Base-by-base conservation (phyloP, 2,797 vertebrate species). In the Meda fulgida region DNA sequence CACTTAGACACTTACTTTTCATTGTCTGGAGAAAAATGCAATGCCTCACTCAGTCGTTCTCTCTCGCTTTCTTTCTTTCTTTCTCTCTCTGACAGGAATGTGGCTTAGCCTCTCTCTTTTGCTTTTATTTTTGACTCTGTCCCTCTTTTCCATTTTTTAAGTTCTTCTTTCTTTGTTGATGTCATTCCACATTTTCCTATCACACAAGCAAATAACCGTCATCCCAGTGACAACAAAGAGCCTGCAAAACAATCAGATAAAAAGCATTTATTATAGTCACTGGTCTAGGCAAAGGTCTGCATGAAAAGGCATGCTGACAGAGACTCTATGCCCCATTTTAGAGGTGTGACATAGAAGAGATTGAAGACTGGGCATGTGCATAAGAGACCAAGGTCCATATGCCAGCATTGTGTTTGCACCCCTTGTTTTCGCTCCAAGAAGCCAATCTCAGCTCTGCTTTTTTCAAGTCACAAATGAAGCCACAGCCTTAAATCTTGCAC, bases 301-400 rank as follows among this genome's bases (percentile, higher is more conserved):
- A 80, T 91, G 91, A 91, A 90, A 92, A 90, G 83, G 88, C 84
- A 86, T 89, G 58, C 86, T 87, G 88, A 91, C 89, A 91, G 90
- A 92, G 92, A 86, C 72, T 66, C 90, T 87, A 85, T 83, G 88
- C 85, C 84, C 91, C 91, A 84, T 90, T 91, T 87, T 91, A 48
- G 91, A 88, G 84, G 19, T 87, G 60, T 86, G 86, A 83, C 82
- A 85, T 84, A 78, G 34, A n/a, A 53, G 58, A 67, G 58, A 84
- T 81, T 85, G 72, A 55, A 84, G 89, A 88, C 90, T 87, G 75
- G 87, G 66, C 88, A 86, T 51, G 60, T 89, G 89, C 84, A 53
- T 60, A 48, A 38, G 53, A 84, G 84, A 82, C 88, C 87, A 85
- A 60, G 46, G 88, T 88, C 36, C 6, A 4, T 31, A 84, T 0